Evolutionary conservation across 2,888 invertebrate genomes (phyloP).

Genomic region (Protodeltote pygarga): DNA sequence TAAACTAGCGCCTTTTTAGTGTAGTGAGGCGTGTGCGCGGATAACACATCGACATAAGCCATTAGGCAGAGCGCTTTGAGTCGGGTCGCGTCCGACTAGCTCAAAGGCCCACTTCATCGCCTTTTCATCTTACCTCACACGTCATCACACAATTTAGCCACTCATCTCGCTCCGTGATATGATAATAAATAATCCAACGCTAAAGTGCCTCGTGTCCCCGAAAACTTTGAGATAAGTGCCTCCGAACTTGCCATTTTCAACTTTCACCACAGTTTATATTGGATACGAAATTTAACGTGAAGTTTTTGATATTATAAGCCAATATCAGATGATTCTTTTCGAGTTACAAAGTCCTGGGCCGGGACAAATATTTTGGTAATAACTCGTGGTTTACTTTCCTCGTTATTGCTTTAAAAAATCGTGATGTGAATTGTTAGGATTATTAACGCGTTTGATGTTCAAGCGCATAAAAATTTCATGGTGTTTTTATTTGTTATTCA

Average conservation of each 20-base stretch:
- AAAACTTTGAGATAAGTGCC: constrained; percentile 64
- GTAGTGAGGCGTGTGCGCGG: constrained; percentile 46
- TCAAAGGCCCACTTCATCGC: constrained; percentile 73
- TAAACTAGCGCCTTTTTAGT: constrained; percentile 51
- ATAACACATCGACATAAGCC: constrained; percentile 70
- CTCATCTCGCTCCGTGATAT: constrained; percentile 52
- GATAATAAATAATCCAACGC: constrained; percentile 61
- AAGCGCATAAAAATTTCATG: no score
- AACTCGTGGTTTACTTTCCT: constrained; percentile 32
- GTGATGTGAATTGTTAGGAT: constrained; percentile 23
- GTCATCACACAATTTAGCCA: constrained; percentile 66
- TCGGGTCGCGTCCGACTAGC: constrained; percentile 66
- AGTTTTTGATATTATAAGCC: constrained; percentile 64
- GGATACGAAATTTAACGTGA: constrained; percentile 70
- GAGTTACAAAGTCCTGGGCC: constrained; percentile 37
- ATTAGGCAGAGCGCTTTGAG: constrained; percentile 73
- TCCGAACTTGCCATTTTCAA: constrained; percentile 54
- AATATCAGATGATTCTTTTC: constrained; percentile 58
- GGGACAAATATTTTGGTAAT: constrained; percentile 46
- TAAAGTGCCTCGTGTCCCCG: constrained; percentile 58
- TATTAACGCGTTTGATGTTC: no score
- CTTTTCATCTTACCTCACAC: constrained; percentile 70
- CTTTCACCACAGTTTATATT: constrained; percentile 69
- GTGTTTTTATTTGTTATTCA: no score
- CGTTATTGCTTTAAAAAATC: constrained; percentile 14